phyloP scores from a whole-genome alignment of 2,888 invertebrate genomes.

The Ophion costatus region DNA sequence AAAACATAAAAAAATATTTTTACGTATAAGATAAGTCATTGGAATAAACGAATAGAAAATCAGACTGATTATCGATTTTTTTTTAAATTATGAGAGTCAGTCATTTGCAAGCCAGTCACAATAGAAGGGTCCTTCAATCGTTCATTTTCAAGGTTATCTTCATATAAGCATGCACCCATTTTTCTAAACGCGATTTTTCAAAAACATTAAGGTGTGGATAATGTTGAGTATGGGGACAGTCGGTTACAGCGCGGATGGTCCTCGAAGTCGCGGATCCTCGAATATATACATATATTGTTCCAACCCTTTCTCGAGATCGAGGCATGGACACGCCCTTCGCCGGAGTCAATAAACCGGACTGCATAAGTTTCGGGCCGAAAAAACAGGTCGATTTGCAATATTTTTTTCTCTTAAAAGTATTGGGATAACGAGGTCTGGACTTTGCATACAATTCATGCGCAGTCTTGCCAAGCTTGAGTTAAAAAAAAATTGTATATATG shows the following conservation, averaged over 20 bases:
- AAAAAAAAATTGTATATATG: background rate
- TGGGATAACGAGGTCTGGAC: background rate
- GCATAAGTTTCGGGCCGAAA: background rate
- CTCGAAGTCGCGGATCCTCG: no score
- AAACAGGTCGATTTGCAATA: background rate
- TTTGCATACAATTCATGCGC: background rate
- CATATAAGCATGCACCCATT: background rate
- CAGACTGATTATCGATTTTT: no score
- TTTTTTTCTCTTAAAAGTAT: background rate
- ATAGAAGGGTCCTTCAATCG: no score
- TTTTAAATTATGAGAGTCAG: no score
- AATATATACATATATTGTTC: background rate
- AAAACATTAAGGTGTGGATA: background rate
- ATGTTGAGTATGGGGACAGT: background rate
- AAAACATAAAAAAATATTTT: no score
- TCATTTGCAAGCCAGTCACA: no score
- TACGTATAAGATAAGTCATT: no score
- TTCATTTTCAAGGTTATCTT: background rate
- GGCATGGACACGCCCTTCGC: slow-evolving; percentile 7
- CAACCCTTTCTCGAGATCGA: background rate
- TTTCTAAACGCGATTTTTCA: background rate
- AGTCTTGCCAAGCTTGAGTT: background rate
- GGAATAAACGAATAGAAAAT: no score
- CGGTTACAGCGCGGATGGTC: no score
- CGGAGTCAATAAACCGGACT: background rate